Conservation (phyloP, 1,140 invertebrate genomes). For the Apis cerana region DNA sequence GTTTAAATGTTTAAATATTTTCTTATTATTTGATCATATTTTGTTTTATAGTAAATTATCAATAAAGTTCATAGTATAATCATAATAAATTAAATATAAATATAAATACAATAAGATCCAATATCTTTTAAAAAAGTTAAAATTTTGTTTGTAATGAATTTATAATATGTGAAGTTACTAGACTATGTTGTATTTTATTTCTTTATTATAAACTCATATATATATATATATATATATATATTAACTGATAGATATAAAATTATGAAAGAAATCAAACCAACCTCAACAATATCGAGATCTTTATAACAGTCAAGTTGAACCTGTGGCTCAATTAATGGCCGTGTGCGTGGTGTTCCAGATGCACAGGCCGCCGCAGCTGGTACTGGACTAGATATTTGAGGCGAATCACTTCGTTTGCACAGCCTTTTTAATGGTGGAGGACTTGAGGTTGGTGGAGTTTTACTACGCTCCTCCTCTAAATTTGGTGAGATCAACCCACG, state of each 20-base stretch:
- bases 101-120: no score
- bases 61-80: no score
- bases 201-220: neutral
- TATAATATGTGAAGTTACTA: no score
- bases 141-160: no score
- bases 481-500: constrained; percentile 78
- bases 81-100: no score
- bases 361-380: constrained; percentile 73
- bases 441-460: constrained; percentile 78
- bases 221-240: neutral
- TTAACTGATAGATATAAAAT: neutral
- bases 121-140: no score
- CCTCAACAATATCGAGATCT: constrained; percentile 81
- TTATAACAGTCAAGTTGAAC: constrained; percentile 81
- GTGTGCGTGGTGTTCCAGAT: constrained; percentile 75
- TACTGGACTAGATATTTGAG: constrained; percentile 81
- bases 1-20: no score
- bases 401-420: constrained; percentile 81
- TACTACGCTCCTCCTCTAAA: constrained; percentile 80
- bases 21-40: no score
- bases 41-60: no score
- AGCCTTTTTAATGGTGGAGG: constrained; percentile 81
- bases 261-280: constrained; percentile 46
- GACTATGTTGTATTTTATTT: no score
- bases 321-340: constrained; percentile 79